Conservation (phyloP, 2,888 invertebrate species). For the Andrena praecox region DNA sequence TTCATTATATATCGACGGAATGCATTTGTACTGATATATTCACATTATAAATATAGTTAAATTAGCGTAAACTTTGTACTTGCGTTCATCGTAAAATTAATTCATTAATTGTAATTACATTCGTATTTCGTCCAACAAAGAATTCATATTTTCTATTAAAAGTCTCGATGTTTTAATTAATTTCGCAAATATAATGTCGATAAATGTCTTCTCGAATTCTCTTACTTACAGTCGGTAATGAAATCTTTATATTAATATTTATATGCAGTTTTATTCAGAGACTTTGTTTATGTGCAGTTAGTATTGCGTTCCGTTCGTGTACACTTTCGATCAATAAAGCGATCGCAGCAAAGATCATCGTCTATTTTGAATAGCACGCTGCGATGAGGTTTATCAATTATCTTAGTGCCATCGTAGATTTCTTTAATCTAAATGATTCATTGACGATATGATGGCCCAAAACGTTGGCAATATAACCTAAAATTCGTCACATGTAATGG, state of each 20-base stretch:
- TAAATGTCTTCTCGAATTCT: too few species aligned
- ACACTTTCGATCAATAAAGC: neutral
- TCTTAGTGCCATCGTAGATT: conserved; percentile 28
- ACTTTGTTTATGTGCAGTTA: neutral
- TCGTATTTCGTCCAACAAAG: too few species aligned
- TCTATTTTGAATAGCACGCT: neutral
- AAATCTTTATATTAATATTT: neutral
- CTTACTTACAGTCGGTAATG: too few species aligned
- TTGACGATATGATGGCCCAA: conserved; percentile 41
- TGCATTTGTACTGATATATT: too few species aligned
- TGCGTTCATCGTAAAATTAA: too few species aligned
- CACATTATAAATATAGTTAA: too few species aligned
- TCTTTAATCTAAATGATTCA: conserved; percentile 55
- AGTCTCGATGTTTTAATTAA: too few species aligned
- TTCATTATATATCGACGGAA: too few species aligned
- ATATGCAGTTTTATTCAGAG: neutral
- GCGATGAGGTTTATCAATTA: conserved; percentile 5
- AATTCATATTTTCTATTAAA: too few species aligned
- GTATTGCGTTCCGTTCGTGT: neutral
- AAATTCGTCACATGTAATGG: conserved; percentile 27
- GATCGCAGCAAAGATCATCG: conserved; percentile 1
- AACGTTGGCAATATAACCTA: conserved; percentile 59
- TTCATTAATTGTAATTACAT: too few species aligned
- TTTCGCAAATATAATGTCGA: too few species aligned
- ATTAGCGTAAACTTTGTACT: too few species aligned